phyloP scores from a whole-genome alignment of 2,888 invertebrate species.

The Watsonalla binaria region DNA sequence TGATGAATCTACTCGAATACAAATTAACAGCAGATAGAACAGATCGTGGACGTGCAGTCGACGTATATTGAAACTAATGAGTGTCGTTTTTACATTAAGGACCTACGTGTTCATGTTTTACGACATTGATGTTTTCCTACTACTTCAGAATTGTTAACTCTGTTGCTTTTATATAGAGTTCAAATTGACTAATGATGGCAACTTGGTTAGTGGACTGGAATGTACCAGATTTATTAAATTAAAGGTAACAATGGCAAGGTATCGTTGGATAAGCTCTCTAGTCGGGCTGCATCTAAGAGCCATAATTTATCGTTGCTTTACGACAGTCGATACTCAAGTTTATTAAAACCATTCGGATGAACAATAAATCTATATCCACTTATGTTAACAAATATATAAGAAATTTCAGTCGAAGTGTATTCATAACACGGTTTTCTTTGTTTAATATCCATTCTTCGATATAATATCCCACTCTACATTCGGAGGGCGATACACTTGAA shows the following conservation, averaged over 20 bases:
- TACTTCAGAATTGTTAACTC: too few relatives aligned
- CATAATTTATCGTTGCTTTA: conserved; percentile 41
- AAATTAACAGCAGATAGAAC: not conserved
- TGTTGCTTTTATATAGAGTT: too few relatives aligned
- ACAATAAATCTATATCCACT: not conserved
- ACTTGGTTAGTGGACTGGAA: conserved; percentile 4
- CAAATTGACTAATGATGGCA: too few relatives aligned
- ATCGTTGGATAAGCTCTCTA: conserved; percentile 10
- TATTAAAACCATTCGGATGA: conserved; percentile 23
- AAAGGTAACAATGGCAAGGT: conserved; percentile 9
- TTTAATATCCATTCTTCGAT: too few relatives aligned
- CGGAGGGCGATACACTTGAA: too few relatives aligned
- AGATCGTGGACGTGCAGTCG: not conserved
- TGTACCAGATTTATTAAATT: conserved; percentile 23
- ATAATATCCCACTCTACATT: too few relatives aligned
- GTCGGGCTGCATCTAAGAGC: conserved; percentile 14
- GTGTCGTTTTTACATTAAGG: not conserved
- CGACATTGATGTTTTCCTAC: not conserved
- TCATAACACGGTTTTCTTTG: too few relatives aligned
- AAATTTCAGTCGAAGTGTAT: not conserved
- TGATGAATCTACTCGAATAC: not conserved
- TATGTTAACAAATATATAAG: not conserved
- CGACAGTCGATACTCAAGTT: conserved; percentile 30
- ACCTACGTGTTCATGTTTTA: too few relatives aligned
- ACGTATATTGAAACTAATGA: not conserved